Base-by-base conservation (phyloP, 2,113 vertebrate genomes). In the Hepsetus odoe region DNA sequence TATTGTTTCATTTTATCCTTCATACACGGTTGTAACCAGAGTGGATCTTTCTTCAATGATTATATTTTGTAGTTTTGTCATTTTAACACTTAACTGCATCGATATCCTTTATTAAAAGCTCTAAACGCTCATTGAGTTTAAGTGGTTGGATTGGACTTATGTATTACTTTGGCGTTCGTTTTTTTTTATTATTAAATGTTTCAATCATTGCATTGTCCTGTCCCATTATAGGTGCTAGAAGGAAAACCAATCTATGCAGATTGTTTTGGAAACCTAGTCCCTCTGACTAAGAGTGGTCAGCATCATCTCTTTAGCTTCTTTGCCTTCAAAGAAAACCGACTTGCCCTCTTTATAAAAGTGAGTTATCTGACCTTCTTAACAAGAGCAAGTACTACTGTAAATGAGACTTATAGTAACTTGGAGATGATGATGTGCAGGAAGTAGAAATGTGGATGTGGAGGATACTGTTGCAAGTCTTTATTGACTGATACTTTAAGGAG, bases 301-400 rank as follows among this genome's bases (percentile, higher is more conserved):
- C 96, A 99, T 84, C 96, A 98, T 76, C 96, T 98, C 86, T 98
- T 99, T 93, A 99, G 96, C 84, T 99, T 99, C 90, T 98, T 94
- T 87, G 97, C 98, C 86, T 99, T 99, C 84, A 98, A 98, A 87
- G 97, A 99, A 91, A 99, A 99, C 44, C 92, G 96, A 86, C 94
- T 99, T 86, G 96, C 97, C 40, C 93, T 99, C 33, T 99, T 99
- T 85, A 97, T 99, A 82, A 99, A 99, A 93, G 98, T 99, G 90
- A 88, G 84, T 38, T 51, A 14, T 0, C 32, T 22, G 4, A 30
- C 24, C 10, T 69, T 55, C 2, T 6, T 12, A 44, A 2, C 10
- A 20, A 33, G 9, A 49, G 42, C 1, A 46, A 32, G 24, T 49
- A 16, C 32, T 5, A 16, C 12, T n/a, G n/a, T n/a, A n/a, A n/a